Base-by-base conservation (phyloP, 2,113 vertebrate genomes). In the Caranx ignobilis region DNA sequence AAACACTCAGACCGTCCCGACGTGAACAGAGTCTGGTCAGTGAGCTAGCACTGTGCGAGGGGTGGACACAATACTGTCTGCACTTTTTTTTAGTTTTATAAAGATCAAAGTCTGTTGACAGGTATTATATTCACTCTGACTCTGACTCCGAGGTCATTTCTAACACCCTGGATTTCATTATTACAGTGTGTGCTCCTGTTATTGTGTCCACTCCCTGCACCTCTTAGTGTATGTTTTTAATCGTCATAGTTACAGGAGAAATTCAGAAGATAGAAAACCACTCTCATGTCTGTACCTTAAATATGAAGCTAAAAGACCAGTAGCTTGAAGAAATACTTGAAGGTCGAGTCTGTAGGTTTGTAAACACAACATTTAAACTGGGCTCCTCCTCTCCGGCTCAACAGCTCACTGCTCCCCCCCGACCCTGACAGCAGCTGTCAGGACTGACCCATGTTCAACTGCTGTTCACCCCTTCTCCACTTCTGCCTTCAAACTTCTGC, bases 191-290 rank as follows among this genome's bases (percentile, higher is more conserved):
- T 62, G 64, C 60, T 78, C 0, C 61, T 75, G 52, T 66, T 57
- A 34, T 61, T 82, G 55, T 62, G 65, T 75, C 62, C 70, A 74
- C 69, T 41, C 54, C 41, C 13, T 76, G 41, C 74, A 71, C 12
- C 19, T 2, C 3, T 1, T 2, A n/a, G 19, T 74, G 45, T 39
- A 26, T 73, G 48, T 47, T 69, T 71, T 64, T 18, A 63, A 63
- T 50, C 0, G 37, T 64, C 6, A 65, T 37, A 54, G 11, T 37
- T 39, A 37, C 69, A 69, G 8, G 26, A 69, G 66, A 39, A 12
- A 45, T 70, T 86, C 32, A 39, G 31, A 11, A 32, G 31, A 62
- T 21, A 8, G 26, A 13, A 31, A 19, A 21, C 1, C 34, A 47
- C 15, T 37, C 19, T 66, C 32, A 31, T 18, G 19, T 61, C 45